A percentile compares a stretch with the other conserved stretches of the same genome.
These are phyloP conservation scores for Neomorphus geoffroyi DNA, from an alignment of 2,797 vertebrate species.

Conservation along the genomic window DNA sequence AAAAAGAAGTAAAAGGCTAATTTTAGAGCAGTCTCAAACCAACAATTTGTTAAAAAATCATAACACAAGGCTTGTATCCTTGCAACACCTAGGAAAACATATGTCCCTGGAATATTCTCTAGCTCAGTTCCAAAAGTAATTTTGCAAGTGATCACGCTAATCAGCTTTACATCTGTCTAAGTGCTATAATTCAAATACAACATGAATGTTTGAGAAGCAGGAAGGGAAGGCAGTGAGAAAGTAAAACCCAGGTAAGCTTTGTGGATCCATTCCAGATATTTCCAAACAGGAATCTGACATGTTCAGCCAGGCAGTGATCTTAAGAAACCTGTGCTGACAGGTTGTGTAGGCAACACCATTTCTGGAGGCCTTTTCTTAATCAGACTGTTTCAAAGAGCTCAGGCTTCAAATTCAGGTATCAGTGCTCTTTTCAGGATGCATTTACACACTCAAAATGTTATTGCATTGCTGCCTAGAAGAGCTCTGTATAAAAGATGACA, in stretches of 20 bases:
- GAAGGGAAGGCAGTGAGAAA: background rate
- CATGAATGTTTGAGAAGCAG: background rate
- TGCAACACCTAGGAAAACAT: background rate
- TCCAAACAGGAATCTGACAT: background rate
- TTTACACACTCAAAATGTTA: background rate
- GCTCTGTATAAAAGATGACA: background rate
- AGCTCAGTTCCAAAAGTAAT: background rate
- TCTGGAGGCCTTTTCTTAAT: background rate
- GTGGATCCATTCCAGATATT: conserved; percentile 18
- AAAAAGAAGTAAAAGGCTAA: background rate
- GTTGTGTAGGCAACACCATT: background rate
- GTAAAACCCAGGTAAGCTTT: background rate
- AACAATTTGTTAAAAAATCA: background rate
- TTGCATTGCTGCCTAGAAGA: background rate
- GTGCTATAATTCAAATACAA: background rate
- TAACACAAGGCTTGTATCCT: background rate
- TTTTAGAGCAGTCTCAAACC: background rate
- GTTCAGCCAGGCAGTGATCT: background rate
- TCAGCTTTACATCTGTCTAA: background rate
- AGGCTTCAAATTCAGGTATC: background rate
- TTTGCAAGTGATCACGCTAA: background rate
- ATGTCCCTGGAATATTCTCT: background rate
- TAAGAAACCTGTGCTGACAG: conserved; percentile 20
- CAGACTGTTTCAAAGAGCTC: background rate
- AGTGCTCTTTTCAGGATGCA: background rate